Evolutionary conservation across 2,113 vertebrate genomes (phyloP).

Genomic region (Notarius quadriscutis): DNA sequence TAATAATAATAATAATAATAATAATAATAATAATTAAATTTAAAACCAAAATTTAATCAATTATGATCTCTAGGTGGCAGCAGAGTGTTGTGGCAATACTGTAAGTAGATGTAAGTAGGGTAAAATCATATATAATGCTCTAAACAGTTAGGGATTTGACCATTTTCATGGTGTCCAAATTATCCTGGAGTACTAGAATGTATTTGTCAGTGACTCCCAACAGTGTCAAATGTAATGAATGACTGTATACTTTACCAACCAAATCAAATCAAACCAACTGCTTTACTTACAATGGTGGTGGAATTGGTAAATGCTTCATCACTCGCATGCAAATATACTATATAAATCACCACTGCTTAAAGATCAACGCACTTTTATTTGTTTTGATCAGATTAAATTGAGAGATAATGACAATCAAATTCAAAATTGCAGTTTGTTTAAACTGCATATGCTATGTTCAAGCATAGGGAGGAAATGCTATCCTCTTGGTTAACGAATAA

Average conservation of each 20-base stretch:
- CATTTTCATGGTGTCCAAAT: not conserved
- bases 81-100: slow-evolving; percentile 18
- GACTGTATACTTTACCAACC: not conserved
- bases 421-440: not conserved
- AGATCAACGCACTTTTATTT: not conserved
- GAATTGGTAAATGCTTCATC: not conserved
- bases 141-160: not conserved
- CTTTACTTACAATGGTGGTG: not conserved
- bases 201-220: not conserved
- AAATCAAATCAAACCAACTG: not conserved
- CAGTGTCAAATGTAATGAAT: not conserved
- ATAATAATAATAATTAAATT: too few species aligned
- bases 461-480: not conserved
- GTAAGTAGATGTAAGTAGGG: not conserved
- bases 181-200: not conserved
- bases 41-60: too few species aligned
- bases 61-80: slow-evolving; percentile 42
- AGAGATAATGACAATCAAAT: not conserved
- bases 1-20: too few species aligned
- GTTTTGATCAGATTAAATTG: not conserved
- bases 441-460: not conserved
- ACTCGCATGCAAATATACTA: not conserved
- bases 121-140: not conserved
- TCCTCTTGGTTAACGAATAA: not conserved
- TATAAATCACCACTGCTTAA: not conserved